phyloP scores from a whole-genome alignment of 2,113 vertebrate genomes.

The Ictalurus furcatus region DNA sequence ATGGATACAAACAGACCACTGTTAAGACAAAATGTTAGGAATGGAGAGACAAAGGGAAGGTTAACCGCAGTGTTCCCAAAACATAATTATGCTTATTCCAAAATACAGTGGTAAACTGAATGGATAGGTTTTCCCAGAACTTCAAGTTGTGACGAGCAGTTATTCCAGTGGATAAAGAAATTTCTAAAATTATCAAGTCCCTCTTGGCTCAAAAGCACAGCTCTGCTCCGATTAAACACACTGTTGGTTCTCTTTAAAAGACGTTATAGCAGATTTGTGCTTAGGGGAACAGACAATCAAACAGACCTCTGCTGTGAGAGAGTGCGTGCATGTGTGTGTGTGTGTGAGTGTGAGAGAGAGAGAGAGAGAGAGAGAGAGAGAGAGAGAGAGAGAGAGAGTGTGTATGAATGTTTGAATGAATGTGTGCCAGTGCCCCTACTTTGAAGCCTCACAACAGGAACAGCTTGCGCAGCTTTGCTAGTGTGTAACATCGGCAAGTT shows the following conservation, averaged over 20 bases:
- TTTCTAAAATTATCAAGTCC: conserved; percentile 47
- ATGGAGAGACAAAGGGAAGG: background rate
- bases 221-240: conserved; percentile 73
- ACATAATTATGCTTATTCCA: background rate
- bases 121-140: conserved; percentile 11
- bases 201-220: conserved; percentile 65
- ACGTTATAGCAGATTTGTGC: conserved; percentile 69
- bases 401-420: background rate
- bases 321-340: background rate
- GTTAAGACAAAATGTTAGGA: background rate
- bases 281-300: conserved; percentile 66
- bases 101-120: background rate
- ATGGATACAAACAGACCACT: background rate
- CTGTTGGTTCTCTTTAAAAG: conserved; percentile 72
- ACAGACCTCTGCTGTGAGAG: background rate
- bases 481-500: conserved; percentile 29
- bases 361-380: background rate
- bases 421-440: conserved; percentile 29
- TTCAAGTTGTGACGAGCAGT: conserved; percentile 4
- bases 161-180: conserved; percentile 31
- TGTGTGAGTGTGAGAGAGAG: background rate
- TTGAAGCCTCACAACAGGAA: conserved; percentile 57
- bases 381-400: conserved; percentile 2
- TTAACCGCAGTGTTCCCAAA: background rate
- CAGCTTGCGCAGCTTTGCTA: conserved; percentile 49